Conservation (phyloP, 2,888 invertebrate genomes). For the Pyrocoelia pectoralis region DNA sequence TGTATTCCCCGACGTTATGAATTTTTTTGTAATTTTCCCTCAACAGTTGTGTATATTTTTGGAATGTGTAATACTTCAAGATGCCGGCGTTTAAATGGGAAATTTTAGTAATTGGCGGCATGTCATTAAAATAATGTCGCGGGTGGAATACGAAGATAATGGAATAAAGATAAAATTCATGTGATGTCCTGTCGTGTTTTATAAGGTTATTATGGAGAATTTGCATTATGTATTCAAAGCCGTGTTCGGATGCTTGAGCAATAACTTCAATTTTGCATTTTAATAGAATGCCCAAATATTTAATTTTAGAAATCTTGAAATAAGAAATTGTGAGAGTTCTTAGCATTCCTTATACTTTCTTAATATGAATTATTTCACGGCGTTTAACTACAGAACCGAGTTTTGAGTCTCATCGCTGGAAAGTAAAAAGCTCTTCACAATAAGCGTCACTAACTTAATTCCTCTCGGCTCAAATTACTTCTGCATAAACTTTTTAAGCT, state of each 20-base stretch:
- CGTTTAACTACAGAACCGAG: conserved; percentile 30
- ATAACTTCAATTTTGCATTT: conserved; percentile 33
- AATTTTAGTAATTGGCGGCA: conserved; percentile 17
- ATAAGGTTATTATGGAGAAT: conserved; percentile 20
- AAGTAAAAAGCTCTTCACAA: conserved; percentile 34
- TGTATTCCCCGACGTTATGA: conserved; percentile 42
- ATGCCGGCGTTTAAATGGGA: conserved; percentile 11
- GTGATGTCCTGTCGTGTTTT: conserved; percentile 21
- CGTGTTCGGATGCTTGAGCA: conserved; percentile 20
- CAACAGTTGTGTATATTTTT: conserved; percentile 46
- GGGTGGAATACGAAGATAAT: conserved; percentile 6
- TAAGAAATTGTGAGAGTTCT: conserved; percentile 29
- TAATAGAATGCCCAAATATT: conserved; percentile 35
- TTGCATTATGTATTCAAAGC: conserved; percentile 24
- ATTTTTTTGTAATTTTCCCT: conserved; percentile 41
- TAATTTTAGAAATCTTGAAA: conserved; percentile 34
- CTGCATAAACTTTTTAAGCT: conserved; percentile 40
- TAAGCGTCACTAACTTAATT: conserved; percentile 38
- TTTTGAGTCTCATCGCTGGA: conserved; percentile 29
- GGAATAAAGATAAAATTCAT: conserved; percentile 21
- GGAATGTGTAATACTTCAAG: conserved; percentile 18
- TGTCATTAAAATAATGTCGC: conserved; percentile 17
- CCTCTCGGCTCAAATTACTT: conserved; percentile 38
- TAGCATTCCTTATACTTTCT: conserved; percentile 32
- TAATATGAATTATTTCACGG: conserved; percentile 36